phyloP scores from a whole-genome alignment of 2,888 invertebrate genomes.

The Xestia ashworthii region DNA sequence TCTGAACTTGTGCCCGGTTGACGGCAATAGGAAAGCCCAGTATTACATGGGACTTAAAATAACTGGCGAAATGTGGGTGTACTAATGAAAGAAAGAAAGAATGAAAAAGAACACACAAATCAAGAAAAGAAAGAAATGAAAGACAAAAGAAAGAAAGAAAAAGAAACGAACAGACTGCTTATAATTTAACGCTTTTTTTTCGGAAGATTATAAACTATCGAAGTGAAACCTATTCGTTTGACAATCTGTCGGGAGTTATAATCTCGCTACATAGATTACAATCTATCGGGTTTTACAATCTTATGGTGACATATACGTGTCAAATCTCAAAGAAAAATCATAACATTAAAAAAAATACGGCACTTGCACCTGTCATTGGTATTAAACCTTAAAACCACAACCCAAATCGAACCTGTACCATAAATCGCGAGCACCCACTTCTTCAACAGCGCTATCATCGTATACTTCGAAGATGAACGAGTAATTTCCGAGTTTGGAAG shows the following conservation, averaged over 20 bases:
- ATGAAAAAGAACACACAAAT: too few species aligned
- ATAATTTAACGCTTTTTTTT: too few species aligned
- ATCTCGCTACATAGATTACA: too few species aligned
- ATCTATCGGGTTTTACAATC: too few species aligned
- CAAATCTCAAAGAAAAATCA: too few species aligned
- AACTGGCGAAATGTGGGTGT: neutral
- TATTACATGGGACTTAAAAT: neutral
- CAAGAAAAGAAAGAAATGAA: too few species aligned
- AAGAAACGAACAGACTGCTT: too few species aligned
- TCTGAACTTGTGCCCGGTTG: neutral
- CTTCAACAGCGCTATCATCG: slow-evolving; percentile 25
- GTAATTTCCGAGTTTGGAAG: slow-evolving; percentile 71
- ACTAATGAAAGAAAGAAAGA: neutral
- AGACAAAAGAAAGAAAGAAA: too few species aligned
- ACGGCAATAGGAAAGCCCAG: neutral
- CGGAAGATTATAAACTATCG: too few species aligned
- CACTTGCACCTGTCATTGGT: neutral
- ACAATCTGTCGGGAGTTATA: too few species aligned
- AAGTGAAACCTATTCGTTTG: too few species aligned
- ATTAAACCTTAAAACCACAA: neutral
- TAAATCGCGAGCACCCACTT: neutral
- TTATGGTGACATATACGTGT: too few species aligned
- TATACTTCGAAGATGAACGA: slow-evolving; percentile 74
- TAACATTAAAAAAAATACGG: neutral
- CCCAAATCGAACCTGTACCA: slow-evolving; percentile 19